Conservation (phyloP, 2,113 vertebrate species). For the Ploceus nigricollis region DNA sequence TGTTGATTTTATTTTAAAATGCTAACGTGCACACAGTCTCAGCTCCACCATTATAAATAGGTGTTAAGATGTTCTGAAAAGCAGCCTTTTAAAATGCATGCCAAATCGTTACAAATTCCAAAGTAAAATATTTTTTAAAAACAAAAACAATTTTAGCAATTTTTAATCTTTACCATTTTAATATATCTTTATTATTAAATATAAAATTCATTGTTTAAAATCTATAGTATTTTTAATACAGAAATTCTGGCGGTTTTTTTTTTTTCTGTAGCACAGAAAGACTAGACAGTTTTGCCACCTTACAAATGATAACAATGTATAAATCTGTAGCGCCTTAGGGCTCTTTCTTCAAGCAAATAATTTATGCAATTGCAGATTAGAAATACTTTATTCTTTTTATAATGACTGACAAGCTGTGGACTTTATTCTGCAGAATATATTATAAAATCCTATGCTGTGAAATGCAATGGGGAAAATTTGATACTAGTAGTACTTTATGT, state of each 20-base stretch:
- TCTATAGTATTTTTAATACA: background rate
- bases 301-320: background rate
- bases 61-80: background rate
- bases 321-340: conserved; percentile 41
- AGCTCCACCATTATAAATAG: background rate
- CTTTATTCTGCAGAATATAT: conserved; percentile 5
- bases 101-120: background rate
- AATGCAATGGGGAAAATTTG: background rate
- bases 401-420: conserved; percentile 22
- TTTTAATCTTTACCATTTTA: background rate
- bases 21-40: background rate
- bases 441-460: background rate
- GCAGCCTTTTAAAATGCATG: background rate
- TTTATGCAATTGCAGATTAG: conserved; percentile 31
- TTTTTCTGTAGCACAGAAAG: background rate
- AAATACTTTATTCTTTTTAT: conserved; percentile 16
- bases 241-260: background rate
- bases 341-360: conserved; percentile 38
- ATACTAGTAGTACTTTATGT: background rate
- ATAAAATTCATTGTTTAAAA: background rate
- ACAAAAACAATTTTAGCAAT: accelerated
- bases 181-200: background rate
- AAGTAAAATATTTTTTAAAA: background rate
- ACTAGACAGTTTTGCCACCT: background rate
- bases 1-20: background rate